Evolutionary conservation across 2,113 vertebrate species (phyloP), one percentile per base, ranked within the genome.

Genomic region (Ictalurus punctatus): DNA sequence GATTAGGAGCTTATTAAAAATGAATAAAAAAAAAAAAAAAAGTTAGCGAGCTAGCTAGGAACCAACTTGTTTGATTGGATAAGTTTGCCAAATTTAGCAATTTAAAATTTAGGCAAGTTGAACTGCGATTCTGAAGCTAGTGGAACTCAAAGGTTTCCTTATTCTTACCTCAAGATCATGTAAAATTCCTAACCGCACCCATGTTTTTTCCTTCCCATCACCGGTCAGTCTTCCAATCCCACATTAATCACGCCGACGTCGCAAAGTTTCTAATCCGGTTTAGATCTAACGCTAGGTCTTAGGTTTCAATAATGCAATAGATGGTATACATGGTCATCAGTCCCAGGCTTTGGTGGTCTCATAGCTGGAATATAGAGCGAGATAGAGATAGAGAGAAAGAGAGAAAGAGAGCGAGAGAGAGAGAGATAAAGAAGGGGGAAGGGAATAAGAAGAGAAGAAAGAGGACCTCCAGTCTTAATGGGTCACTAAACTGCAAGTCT

Each of bases 361-460:
- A 95, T 94, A 95, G 95, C 94, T 96, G 94, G 90, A 95, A 93
- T 95, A 95, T 95, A 96, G 95, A 96, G 94, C 92, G 30, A 17
- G 19, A 85, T 73, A 76, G 30, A 56, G 78, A 34, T 34, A 34
- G 34, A 34, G 34, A 34, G 34, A 34, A 34, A 65, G 44, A 96
- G 94, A 92, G 93, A 95, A 95, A 93, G 30, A 17, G 19, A 85
- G 78, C 71, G 30, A 56, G 78, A 65, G 44, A 96, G 94, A 92
- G 93, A 95, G 95, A 93, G 94, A 78, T 71, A 30, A 52, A 78
- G 56, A 34, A 79, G 58, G 86, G 85, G 82, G 37, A 61, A 9
- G 21, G 89, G 65, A 25, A 30, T 69, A 86, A 19, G 73, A 37
- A 86, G 63, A 88, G 87, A 81, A 79, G 27, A 90, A 78, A 89